Base-by-base conservation (phyloP, 2,888 invertebrate species). In the Callimorpha dominula region DNA sequence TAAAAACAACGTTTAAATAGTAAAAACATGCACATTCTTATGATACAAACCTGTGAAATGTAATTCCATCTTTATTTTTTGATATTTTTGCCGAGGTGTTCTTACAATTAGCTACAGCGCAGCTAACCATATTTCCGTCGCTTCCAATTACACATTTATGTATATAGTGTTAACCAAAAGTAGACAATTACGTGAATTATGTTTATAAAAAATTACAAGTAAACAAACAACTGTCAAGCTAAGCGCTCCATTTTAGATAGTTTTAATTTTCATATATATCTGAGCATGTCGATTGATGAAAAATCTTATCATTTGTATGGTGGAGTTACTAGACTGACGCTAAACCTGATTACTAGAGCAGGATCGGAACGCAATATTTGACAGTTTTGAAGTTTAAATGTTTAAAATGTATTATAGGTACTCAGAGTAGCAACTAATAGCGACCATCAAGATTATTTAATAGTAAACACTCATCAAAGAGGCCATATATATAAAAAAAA, bases 31-130 rank as follows among this genome's bases (percentile, higher is more conserved):
- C 4, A 31, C 5, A 31, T 14, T 20, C 14, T 60, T 6, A 14
- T 20, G 12, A 64, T 42, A 69, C 54, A 72, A 80, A 93, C 94
- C 94, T 93, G 79, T 94, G 94, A 86, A 93, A 94, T 31, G 94
- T 91, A 72, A 94, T 93, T 20, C 94, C 94, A 85, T 94, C 87
- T 84, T 90, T 93, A 73, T 90, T 86, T 82, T 94, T 94, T n/a
- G 91, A 88, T 78, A 91, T 89, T 81, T 93, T 94, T 0, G 88
- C 90, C 0, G 94, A 94, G 5, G 88, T 87, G 68, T 94, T 94
- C 77, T 90, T 94, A 74, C 94, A 94, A 68, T 82, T 88, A 0
- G 83, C 72, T n/a, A 94, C 89, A 49, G 91, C 93, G 87, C 94
- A 94, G 64, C 88, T 89, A 42, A 94, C 94, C 94, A 94, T 94